Evolutionary conservation across 2,888 invertebrate genomes (phyloP).

Genomic region (Diplolepis rosae): DNA sequence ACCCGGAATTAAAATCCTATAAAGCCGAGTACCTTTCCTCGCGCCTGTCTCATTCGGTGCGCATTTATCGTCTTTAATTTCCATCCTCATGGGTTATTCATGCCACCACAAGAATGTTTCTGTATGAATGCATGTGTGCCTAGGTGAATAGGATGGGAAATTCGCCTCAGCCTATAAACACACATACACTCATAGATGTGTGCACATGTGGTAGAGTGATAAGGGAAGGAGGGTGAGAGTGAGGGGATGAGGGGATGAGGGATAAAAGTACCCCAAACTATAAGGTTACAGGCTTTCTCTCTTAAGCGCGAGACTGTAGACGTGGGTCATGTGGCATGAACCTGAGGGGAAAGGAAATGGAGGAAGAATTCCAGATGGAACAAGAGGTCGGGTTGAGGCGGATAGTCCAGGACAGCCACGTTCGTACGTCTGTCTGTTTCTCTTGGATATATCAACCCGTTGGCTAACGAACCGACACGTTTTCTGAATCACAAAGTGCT

Average conservation of each 20-base stretch:
- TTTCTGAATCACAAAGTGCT: conserved; percentile 64
- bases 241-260: conserved; percentile 19
- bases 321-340: neutral
- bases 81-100: conserved; percentile 71
- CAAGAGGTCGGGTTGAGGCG: conserved; percentile 3
- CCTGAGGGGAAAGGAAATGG: neutral
- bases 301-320: conserved; percentile 32
- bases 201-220: neutral
- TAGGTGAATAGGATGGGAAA: conserved; percentile 2
- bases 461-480: conserved; percentile 65
- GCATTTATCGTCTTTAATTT: conserved; percentile 72
- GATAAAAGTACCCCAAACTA: neutral
- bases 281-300: conserved; percentile 39
- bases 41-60: conserved; percentile 63
- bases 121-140: conserved; percentile 44
- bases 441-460: conserved; percentile 19
- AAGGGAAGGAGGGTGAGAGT: too few relatives aligned
- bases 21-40: conserved; percentile 59
- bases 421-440: conserved; percentile 23
- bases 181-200: conserved; percentile 4
- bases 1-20: conserved; percentile 69
- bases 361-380: conserved; percentile 24
- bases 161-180: neutral
- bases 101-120: conserved; percentile 51
- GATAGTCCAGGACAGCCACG: conserved; percentile 24